Evolutionary conservation across 1,140 invertebrate genomes (phyloP).

Genomic region (Drosophila repletoides): DNA sequence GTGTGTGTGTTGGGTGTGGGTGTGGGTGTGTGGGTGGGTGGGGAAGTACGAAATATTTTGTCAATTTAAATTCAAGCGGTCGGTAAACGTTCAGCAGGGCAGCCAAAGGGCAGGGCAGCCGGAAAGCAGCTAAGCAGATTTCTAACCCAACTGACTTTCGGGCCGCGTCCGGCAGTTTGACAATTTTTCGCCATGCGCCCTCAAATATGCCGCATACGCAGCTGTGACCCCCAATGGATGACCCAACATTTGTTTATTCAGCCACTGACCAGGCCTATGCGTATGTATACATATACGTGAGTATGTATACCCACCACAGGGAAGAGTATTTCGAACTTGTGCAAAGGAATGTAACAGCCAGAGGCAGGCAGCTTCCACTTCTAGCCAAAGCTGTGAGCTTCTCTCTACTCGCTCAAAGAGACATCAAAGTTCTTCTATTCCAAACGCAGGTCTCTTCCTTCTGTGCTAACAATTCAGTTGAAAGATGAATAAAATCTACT

Average conservation of each 20-base stretch:
- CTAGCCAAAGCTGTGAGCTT: too few species aligned
- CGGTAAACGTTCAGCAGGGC: slow-evolving; percentile 12
- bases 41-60: slow-evolving; percentile 64
- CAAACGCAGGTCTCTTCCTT: too few species aligned
- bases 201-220: slow-evolving; percentile 71
- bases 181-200: slow-evolving; percentile 69
- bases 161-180: slow-evolving; percentile 67
- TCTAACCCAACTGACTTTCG: slow-evolving; percentile 66
- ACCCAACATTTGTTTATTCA: slow-evolving; percentile 67
- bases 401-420: too few species aligned
- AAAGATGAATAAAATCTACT: too few species aligned
- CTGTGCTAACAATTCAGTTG: too few species aligned
- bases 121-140: slow-evolving; percentile 60
- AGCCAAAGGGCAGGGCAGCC: background rate
- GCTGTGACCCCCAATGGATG: slow-evolving; percentile 52
- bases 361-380: too few species aligned
- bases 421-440: too few species aligned
- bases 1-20: too few species aligned
- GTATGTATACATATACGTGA: background rate
- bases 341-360: too few species aligned
- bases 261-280: slow-evolving; percentile 13
- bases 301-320: too few species aligned
- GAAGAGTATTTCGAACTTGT: too few species aligned
- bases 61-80: slow-evolving; percentile 72
- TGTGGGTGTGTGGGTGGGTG: slow-evolving; percentile 1